Conservation (phyloP, 2,888 invertebrate genomes). For the Catocala sponsa region DNA sequence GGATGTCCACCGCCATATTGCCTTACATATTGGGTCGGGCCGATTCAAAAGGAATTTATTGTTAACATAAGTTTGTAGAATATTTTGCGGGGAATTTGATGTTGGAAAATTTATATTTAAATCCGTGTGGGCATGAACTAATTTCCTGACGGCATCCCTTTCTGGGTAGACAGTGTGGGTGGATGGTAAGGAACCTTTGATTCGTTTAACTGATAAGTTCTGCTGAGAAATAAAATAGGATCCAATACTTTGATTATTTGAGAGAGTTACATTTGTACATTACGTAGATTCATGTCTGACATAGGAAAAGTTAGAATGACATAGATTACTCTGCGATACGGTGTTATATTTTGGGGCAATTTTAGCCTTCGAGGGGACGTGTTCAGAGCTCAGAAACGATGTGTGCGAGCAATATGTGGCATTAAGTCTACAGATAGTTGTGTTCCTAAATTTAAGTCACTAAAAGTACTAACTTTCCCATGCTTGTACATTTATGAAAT, state of each 20-base stretch:
- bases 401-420: no score
- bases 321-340: no score
- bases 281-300: no score
- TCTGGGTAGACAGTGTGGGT: slow-evolving; percentile 7
- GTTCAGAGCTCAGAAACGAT: no score
- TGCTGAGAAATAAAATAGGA: background rate
- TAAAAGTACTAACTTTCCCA: no score
- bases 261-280: background rate
- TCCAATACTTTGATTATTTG: background rate
- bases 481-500: no score
- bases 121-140: slow-evolving; percentile 27
- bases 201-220: background rate
- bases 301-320: no score
- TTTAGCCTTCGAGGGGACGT: no score
- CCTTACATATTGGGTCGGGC: slow-evolving; percentile 30
- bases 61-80: slow-evolving; percentile 28
- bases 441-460: no score
- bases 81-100: slow-evolving; percentile 31
- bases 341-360: no score
- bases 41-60: slow-evolving; percentile 44
- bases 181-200: background rate
- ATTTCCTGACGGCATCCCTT: slow-evolving; percentile 31
- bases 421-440: no score
- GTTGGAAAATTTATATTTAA: slow-evolving; percentile 14
- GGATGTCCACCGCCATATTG: slow-evolving; percentile 17